A percentile compares a stretch with the other conserved stretches of the same genome.
Evolutionary conservation across 2,888 invertebrate genomes (phyloP).

Genomic region (Phymatocera aterrima): DNA sequence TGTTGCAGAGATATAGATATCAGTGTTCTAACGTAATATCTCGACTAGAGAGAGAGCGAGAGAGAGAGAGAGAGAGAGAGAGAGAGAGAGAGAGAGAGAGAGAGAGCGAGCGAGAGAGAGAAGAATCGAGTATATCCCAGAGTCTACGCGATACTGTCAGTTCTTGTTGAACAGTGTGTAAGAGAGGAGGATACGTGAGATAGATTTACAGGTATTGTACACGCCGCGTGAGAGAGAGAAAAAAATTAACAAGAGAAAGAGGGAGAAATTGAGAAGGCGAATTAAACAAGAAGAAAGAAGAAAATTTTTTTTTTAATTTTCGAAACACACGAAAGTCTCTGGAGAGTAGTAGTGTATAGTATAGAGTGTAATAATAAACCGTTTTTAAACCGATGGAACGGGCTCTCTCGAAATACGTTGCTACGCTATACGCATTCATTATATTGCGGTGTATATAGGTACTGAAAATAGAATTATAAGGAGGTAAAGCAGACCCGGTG

Average conservation of each 20-base stretch:
- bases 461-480: neutral
- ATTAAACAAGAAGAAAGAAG: no score
- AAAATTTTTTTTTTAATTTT: no score
- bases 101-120: neutral
- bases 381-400: neutral
- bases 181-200: constrained; percentile 5
- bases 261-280: neutral
- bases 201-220: neutral
- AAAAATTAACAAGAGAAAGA: neutral
- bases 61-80: no score
- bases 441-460: neutral
- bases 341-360: neutral
- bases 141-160: constrained; percentile 1
- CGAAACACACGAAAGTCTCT: neutral
- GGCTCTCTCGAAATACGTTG: neutral
- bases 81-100: neutral
- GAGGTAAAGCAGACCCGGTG: neutral
- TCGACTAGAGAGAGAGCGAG: no score
- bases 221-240: neutral
- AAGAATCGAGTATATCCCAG: neutral
- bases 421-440: neutral
- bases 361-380: no score
- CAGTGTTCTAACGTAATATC: no score
- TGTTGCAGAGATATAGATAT: no score
- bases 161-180: constrained; percentile 32